Conservation (phyloP, 2,888 invertebrate genomes). For the Punctoribates punctum region DNA sequence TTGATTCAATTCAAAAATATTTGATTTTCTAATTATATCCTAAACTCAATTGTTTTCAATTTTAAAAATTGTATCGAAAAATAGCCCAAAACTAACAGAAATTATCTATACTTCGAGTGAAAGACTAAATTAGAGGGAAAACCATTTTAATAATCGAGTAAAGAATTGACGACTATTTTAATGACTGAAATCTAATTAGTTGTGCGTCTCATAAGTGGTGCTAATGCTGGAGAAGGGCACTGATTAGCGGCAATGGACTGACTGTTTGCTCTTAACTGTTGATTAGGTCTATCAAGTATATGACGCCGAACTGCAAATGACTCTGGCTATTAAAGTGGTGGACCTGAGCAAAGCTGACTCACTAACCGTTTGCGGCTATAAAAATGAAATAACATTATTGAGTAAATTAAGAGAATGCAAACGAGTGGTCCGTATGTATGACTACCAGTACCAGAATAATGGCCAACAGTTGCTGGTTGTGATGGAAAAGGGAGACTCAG, state of each 20-base stretch:
- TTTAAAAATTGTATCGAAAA: too few relatives aligned
- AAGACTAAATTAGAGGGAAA: too few relatives aligned
- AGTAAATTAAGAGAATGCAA: constrained; percentile 74
- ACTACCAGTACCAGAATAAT: constrained; percentile 69
- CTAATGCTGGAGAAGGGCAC: too few relatives aligned
- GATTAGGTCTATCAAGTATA: constrained; percentile 61
- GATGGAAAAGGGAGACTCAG: constrained; percentile 88
- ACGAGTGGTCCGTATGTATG: constrained; percentile 76
- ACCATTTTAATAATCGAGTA: too few relatives aligned
- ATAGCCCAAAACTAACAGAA: too few relatives aligned
- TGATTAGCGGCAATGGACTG: background rate
- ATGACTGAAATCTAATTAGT: too few relatives aligned
- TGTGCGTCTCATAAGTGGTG: too few relatives aligned
- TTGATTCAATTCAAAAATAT: too few relatives aligned
- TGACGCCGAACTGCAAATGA: constrained; percentile 59
- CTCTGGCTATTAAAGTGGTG: constrained; percentile 77
- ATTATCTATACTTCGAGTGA: too few relatives aligned
- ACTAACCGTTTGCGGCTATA: constrained; percentile 69
- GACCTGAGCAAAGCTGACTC: constrained; percentile 68
- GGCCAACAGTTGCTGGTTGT: constrained; percentile 71
- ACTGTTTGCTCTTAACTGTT: background rate
- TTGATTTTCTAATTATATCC: too few relatives aligned
- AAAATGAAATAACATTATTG: constrained; percentile 82
- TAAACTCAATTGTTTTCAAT: too few relatives aligned
- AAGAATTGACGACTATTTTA: too few relatives aligned